These are phyloP conservation scores for Leptopilina syphax DNA, from an alignment of 2,888 invertebrate genomes.

Conservation along the genomic window DNA sequence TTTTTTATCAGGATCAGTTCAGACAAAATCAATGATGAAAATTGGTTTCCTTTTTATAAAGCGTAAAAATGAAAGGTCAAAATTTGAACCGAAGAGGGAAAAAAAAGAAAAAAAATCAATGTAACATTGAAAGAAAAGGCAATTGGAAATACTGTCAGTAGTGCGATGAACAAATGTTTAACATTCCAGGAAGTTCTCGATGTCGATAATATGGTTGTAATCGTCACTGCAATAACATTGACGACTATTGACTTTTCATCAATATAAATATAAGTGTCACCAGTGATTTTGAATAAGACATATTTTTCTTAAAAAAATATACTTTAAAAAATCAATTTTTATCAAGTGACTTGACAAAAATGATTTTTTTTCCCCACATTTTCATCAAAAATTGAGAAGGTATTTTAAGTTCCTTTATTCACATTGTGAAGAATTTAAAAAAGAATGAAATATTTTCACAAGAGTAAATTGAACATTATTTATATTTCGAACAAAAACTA, in stretches of 20 bases:
- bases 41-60: background rate
- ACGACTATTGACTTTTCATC: slow-evolving; percentile 32
- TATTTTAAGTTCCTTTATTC: too few species aligned
- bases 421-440: too few species aligned
- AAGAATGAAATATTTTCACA: too few species aligned
- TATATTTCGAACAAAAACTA: too few species aligned
- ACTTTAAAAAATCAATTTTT: too few species aligned
- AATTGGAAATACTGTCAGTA: background rate
- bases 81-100: background rate
- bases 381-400: too few species aligned
- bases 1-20: background rate
- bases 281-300: slow-evolving; percentile 16
- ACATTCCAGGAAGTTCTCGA: background rate
- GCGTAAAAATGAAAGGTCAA: background rate
- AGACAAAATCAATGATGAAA: background rate
- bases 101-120: background rate
- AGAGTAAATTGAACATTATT: too few species aligned
- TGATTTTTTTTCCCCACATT: too few species aligned
- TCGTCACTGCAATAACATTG: background rate
- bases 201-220: slow-evolving; percentile 5
- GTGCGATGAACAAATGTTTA: background rate
- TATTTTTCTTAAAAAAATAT: too few species aligned
- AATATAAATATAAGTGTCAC: slow-evolving; percentile 16
- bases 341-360: too few species aligned
- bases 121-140: slow-evolving; percentile 3